Percentiles rank a stretch among this genome's conserved stretches.
Evolutionary conservation across 1,140 invertebrate species (phyloP).

Genomic region (Antheraea mylitta): DNA sequence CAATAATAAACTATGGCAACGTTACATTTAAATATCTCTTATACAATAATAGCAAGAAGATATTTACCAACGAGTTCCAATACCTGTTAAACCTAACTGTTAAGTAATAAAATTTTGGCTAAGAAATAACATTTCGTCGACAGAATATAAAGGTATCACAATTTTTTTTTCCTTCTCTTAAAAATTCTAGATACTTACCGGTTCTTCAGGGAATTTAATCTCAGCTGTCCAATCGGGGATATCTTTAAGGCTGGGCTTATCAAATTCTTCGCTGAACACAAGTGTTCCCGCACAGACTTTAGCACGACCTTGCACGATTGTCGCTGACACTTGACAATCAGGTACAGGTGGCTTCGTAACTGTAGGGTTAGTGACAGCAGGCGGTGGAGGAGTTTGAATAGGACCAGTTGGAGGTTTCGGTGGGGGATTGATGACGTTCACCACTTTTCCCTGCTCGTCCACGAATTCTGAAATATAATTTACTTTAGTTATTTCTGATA

Average conservation of each 20-base stretch:
- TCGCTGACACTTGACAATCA: slow-evolving; percentile 41
- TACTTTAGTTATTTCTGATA: too few relatives aligned
- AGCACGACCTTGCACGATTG: slow-evolving; percentile 37
- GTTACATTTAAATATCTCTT: too few relatives aligned
- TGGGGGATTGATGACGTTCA: slow-evolving; percentile 26
- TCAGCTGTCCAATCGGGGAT: slow-evolving; percentile 67
- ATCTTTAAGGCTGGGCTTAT: slow-evolving; percentile 45
- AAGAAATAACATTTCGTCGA: too few relatives aligned
- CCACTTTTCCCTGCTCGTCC: slow-evolving; percentile 47
- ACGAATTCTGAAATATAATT: slow-evolving; percentile 50
- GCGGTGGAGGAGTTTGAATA: slow-evolving; percentile 5
- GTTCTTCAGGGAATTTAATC: slow-evolving; percentile 70
- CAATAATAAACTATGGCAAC: too few relatives aligned
- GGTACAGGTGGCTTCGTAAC: slow-evolving; percentile 2
- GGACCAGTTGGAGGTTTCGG: slow-evolving; percentile 9
- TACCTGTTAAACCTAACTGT: too few relatives aligned
- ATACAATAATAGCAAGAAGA: too few relatives aligned
- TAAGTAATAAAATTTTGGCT: too few relatives aligned
- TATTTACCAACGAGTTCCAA: too few relatives aligned
- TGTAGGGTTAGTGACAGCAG: not conserved
- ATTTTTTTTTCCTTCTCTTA: too few relatives aligned
- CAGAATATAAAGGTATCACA: too few relatives aligned
- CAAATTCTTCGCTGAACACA: slow-evolving; percentile 78
- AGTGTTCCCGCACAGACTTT: slow-evolving; percentile 73
- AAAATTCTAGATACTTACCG: slow-evolving; percentile 42